Conservation (phyloP, 2,113 vertebrate species). For the Bungarus multicinctus region DNA sequence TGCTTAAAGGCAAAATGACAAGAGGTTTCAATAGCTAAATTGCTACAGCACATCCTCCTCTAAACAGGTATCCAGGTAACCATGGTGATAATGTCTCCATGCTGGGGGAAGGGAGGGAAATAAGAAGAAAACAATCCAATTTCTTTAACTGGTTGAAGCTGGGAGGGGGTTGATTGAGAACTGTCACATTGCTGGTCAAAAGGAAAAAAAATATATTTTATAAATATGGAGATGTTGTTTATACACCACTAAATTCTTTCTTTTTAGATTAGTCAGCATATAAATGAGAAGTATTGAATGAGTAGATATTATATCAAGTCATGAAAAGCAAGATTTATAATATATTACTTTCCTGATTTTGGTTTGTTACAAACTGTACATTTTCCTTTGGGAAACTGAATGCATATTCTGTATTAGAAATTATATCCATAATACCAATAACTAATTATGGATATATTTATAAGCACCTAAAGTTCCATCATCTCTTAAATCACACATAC, state of each 20-base stretch:
- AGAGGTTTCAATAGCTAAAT: conserved; percentile 50
- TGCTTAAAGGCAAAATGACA: conserved; percentile 40
- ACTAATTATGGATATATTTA: background rate
- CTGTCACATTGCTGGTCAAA: conserved; percentile 45
- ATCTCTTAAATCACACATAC: background rate
- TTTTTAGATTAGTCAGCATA: background rate
- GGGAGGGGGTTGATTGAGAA: conserved; percentile 43
- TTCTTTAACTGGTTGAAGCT: conserved; percentile 55
- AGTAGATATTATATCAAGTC: background rate
- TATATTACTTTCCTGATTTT: conserved; percentile 7
- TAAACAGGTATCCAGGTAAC: conserved; percentile 65
- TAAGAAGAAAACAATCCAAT: conserved; percentile 42
- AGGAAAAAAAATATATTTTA: conserved; percentile 16
- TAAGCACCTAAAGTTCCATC: background rate
- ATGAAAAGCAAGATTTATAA: background rate
- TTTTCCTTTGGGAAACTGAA: conserved; percentile 8
- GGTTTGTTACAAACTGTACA: conserved; percentile 12
- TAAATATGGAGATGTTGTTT: conserved; percentile 37
- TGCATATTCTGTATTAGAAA: background rate
- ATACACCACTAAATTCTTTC: conserved; percentile 11
- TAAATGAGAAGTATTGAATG: background rate
- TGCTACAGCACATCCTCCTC: conserved; percentile 42
- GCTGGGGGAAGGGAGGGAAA: conserved; percentile 34
- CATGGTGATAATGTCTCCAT: conserved; percentile 56
- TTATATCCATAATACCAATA: background rate